Conservation (phyloP, 2,113 vertebrate species). For the Todiramphus chloris region DNA sequence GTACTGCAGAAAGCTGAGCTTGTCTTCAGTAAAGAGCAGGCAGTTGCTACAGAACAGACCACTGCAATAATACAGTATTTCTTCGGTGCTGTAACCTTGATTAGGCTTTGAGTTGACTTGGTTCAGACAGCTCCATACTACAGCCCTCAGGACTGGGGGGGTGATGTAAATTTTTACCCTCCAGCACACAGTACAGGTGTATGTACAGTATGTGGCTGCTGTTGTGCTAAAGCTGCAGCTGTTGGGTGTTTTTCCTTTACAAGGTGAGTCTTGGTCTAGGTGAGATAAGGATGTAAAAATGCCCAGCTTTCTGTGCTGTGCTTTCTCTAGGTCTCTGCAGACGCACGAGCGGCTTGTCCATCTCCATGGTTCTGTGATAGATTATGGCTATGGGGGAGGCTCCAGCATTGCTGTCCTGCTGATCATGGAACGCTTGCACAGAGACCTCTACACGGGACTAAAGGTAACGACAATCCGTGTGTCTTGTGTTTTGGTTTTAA, state of each 20-base stretch:
- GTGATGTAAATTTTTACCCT: background rate
- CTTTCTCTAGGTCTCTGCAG: conserved; percentile 83
- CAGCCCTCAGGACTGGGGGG: background rate
- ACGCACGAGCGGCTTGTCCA: conserved; percentile 92
- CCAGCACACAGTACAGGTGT: too few species aligned
- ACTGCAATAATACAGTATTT: background rate
- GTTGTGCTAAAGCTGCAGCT: background rate
- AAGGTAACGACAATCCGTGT: conserved; percentile 77
- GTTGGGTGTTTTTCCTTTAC: background rate
- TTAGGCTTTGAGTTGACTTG: background rate
- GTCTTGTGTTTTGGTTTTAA: background rate
- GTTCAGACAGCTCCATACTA: background rate
- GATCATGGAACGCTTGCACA: conserved; percentile 94
- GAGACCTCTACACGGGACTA: conserved; percentile 94
- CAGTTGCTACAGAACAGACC: background rate
- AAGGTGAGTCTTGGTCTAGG: background rate
- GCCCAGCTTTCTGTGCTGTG: background rate
- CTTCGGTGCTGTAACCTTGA: background rate
- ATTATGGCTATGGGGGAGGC: conserved; percentile 90
- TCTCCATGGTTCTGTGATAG: conserved; percentile 96
- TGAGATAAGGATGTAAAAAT: background rate
- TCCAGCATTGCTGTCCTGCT: conserved; percentile 95
- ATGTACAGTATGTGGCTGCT: too few species aligned
- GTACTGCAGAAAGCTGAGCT: background rate
- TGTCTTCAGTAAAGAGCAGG: background rate